Conservation (phyloP, 1,140 invertebrate genomes). For the Trichonephila inaurata region DNA sequence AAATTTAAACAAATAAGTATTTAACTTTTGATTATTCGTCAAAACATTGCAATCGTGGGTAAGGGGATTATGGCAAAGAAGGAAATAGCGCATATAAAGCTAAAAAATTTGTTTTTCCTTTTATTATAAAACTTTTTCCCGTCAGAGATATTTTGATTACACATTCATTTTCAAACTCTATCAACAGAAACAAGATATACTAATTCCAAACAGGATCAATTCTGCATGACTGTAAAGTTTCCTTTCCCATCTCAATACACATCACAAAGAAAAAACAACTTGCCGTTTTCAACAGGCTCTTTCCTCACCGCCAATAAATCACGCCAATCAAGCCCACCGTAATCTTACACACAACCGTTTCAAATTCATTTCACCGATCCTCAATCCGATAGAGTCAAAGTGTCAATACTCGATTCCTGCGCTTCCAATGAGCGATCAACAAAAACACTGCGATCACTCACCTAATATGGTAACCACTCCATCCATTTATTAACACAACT, state of each 20-base stretch:
- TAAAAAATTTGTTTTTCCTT: too few species aligned
- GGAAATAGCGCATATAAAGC: too few species aligned
- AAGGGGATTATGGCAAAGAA: too few species aligned
- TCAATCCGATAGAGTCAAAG: neutral
- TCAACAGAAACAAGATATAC: too few species aligned
- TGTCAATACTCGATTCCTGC: neutral
- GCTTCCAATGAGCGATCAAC: neutral
- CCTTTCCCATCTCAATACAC: neutral
- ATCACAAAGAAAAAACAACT: neutral
- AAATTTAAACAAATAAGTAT: too few species aligned
- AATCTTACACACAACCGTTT: neutral
- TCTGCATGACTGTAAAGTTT: neutral
- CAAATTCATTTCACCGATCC: neutral
- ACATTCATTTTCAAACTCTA: too few species aligned
- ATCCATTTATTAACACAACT: slow-evolving; percentile 61
- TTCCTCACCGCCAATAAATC: neutral
- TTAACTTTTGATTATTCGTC: too few species aligned
- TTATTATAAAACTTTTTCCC: too few species aligned
- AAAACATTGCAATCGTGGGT: too few species aligned
- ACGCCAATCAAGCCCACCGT: neutral
- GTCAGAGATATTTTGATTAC: too few species aligned
- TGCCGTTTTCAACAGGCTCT: neutral
- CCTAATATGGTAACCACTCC: slow-evolving; percentile 22
- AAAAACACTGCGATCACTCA: slow-evolving; percentile 26
- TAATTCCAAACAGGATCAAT: too few species aligned